Base-by-base conservation (phyloP, 2,797 vertebrate species). In the Enteromius fasciolatus region DNA sequence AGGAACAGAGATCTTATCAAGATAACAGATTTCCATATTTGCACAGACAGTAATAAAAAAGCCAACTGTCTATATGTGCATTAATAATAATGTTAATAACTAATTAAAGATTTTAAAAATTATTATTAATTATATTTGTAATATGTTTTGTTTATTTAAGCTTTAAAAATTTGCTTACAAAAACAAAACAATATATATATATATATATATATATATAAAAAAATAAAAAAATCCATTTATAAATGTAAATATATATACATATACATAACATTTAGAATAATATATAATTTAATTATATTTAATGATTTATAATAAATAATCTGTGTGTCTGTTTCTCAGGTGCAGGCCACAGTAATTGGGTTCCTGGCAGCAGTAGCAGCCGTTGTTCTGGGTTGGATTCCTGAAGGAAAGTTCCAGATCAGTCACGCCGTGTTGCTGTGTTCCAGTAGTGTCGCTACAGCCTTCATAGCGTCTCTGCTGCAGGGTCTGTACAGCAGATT, bases 291-390 rank as follows among this genome's bases (percentile, higher is more conserved):
- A 44, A 44, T 39, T 39, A 39, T 41, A 10, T 10, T 41, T 41
- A 44, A 12, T 12, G 3, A 12, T 44, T 44, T 12, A 1, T 3
- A 44, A 44, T 3, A 44, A 44, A 44, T 12, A 41, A 10, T n/a
- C 18, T 12, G 18, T n/a, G 28, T 54, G 10, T 41, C 20, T 57
- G 6, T 2, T 54, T 77, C 33, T 84, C 90, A 99, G 98, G 97
- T 98, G 52, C 97, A 99, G 91, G 97, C 97, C 76, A 98, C 97
- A 1, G 97, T 98, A 3, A 97, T 98, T 89, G 97, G 97, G 0
- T 98, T 99, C 91, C 92, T 99, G 88, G 97, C 97, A 46, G 98
- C 97, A 0, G 95, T 99, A 83, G 97, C 96, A 4, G 98, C 97
- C 0, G 93, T 98, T 63, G 90, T 97, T 74, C 87, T 99, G 64